Percentiles rank a stretch among this genome's conserved stretches.
Evolutionary conservation across 1,140 invertebrate genomes (phyloP).

Genomic region (Tetragonula clypearis): DNA sequence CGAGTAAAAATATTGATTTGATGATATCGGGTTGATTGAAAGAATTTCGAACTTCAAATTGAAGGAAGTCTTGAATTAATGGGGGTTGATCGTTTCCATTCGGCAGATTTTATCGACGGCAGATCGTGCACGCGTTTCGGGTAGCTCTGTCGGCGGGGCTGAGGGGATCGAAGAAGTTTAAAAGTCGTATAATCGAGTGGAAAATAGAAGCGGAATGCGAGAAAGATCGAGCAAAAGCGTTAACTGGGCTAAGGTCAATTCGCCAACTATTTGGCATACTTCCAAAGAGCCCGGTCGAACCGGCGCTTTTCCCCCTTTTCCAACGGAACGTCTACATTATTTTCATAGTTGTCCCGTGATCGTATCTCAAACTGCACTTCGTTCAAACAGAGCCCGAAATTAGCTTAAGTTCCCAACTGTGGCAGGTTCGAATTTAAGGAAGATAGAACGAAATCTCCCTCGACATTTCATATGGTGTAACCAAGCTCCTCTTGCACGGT

Average conservation of each 20-base stretch:
- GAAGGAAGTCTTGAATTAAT: not conserved
- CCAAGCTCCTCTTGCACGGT: not conserved
- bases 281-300: slow-evolving; percentile 53
- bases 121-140: not conserved
- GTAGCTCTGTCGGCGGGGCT: not conserved
- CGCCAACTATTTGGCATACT: slow-evolving; percentile 66
- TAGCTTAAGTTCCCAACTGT: not conserved
- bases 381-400: not conserved
- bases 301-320: slow-evolving; percentile 30
- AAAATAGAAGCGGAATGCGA: slow-evolving; percentile 41
- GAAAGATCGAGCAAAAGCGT: slow-evolving; percentile 54
- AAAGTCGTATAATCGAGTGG: slow-evolving; percentile 49
- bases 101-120: not conserved
- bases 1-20: too few species aligned
- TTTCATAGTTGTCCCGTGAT: slow-evolving; percentile 32
- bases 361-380: not conserved
- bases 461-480: not conserved
- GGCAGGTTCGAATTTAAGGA: not conserved
- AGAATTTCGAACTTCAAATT: not conserved
- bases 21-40: too few species aligned
- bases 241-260: slow-evolving; percentile 71
- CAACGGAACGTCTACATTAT: slow-evolving; percentile 17
- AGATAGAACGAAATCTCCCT: not conserved
- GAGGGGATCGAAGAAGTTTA: not conserved
- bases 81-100: not conserved